phyloP scores from a whole-genome alignment of 2,888 invertebrate genomes.

The Luperina nickerlii region DNA sequence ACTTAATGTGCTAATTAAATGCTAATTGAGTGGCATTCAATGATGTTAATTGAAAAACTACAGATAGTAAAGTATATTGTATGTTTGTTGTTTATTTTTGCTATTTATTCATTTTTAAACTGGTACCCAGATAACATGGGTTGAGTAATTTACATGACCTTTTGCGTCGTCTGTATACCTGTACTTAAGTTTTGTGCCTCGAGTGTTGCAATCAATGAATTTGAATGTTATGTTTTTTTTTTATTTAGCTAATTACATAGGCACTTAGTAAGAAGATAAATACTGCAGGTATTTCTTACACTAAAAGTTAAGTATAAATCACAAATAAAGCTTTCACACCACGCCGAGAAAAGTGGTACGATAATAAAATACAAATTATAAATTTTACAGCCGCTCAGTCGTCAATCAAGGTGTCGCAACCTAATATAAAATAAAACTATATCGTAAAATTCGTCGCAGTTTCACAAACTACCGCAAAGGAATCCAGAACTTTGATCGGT shows the following conservation, averaged over 20 bases:
- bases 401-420: conserved; percentile 55
- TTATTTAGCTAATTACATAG: background rate
- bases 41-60: conserved; percentile 26
- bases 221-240: background rate
- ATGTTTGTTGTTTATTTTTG: conserved; percentile 4
- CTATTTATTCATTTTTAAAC: background rate
- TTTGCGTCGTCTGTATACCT: background rate
- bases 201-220: background rate
- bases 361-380: conserved; percentile 54
- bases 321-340: conserved; percentile 18
- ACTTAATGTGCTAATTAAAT: conserved; percentile 43
- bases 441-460: conserved; percentile 50
- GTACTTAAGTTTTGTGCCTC: background rate
- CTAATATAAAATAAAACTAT: conserved; percentile 55
- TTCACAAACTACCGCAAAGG: conserved; percentile 60
- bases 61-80: background rate
- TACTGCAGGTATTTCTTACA: conserved; percentile 6
- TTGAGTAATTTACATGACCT: background rate
- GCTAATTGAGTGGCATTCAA: conserved; percentile 38
- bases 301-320: conserved; percentile 17
- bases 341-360: conserved; percentile 6
- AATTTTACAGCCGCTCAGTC: conserved; percentile 42
- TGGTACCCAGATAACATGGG: background rate
- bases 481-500: conserved; percentile 78
- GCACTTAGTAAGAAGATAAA: background rate